Evolutionary conservation across 2,888 invertebrate species (phyloP), one percentile per base, ranked within the genome.

Genomic region (Rotaria macrura): DNA sequence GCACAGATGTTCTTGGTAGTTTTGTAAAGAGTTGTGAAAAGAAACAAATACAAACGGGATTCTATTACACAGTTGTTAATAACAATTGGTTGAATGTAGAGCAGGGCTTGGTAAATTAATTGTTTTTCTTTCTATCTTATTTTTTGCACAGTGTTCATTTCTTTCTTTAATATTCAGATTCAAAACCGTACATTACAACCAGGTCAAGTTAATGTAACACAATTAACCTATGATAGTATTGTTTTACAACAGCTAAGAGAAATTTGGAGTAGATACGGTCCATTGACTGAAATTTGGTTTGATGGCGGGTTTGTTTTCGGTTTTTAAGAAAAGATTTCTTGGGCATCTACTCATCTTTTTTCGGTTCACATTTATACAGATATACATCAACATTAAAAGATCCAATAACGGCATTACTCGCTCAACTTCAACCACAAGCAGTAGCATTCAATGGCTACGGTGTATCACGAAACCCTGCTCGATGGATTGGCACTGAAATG

Each of bases 401-500:
- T 0, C 40, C 40, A 10, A 79, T 79, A 43, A 79, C 79, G 2
- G 10, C 40, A 10, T 43, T 79, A 79, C 34, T 79, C 7, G 10
- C 20, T 1, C 2, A 43, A 14, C 79, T 79, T 40, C 79, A 79
- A 14, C 43, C 79, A n/a, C 79, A 79, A n/a, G 25, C 79, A 25
- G 43, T 43, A 43, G 43, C 43, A 25, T 79, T 79, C 9, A 79
- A 79, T 43, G 79, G 79, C 14, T 79, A 79, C 43, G 79, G 79
- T 40, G 43, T 79, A 25, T n/a, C 79, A 25, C 0, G 43, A 14
- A 79, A 79, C 43, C 43, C 79, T 79, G 43, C n/a, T 43, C 79
- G 79, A 43, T 79, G 79, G 79, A 79, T 79, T 43, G 79, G 79
- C 3, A 79, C 79, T 5, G 79, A 79, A 79, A 40, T 79, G 40